Percentiles rank a stretch among this genome's conserved stretches.
phyloP scores from a whole-genome alignment of 2,113 vertebrate genomes.

The Esox niger region DNA sequence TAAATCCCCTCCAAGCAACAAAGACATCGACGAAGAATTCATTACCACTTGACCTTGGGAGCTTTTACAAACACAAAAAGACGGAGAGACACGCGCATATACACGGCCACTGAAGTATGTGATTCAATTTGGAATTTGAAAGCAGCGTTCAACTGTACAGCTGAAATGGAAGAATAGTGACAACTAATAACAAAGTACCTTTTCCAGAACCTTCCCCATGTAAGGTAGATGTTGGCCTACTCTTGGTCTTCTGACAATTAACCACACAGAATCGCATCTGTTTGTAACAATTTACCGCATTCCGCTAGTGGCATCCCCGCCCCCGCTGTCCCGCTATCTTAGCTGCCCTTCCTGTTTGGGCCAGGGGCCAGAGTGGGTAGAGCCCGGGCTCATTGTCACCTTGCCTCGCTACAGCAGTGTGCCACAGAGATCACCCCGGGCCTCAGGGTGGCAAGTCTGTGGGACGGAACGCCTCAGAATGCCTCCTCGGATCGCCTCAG shows the following conservation, averaged over 20 bases:
- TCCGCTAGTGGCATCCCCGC: constrained; percentile 35
- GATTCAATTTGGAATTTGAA: constrained; percentile 9
- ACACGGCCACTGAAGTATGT: constrained; percentile 13
- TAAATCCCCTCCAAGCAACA: constrained; percentile 82
- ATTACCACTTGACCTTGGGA: constrained; percentile 65
- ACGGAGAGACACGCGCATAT: constrained; percentile 22
- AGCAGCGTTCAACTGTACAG: constrained; percentile 26
- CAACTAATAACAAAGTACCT: background rate
- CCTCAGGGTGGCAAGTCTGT: constrained; percentile 33
- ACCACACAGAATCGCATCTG: too few relatives aligned
- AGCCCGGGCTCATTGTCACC: constrained; percentile 71
- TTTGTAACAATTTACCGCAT: too few relatives aligned
- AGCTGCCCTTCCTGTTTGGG: constrained; percentile 71
- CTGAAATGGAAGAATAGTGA: constrained; percentile 26
- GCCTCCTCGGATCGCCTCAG: constrained; percentile 74
- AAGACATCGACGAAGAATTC: constrained; percentile 72
- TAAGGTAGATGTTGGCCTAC: too few relatives aligned
- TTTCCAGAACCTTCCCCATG: background rate
- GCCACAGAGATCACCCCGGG: background rate
- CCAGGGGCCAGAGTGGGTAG: constrained; percentile 52
- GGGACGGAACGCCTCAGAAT: constrained; percentile 53
- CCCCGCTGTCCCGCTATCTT: constrained; percentile 56
- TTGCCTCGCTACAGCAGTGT: constrained; percentile 41
- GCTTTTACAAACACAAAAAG: constrained; percentile 34
- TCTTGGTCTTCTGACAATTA: too few relatives aligned